Evolutionary conservation across 2,888 invertebrate genomes (phyloP), one percentile per base, ranked within the genome.

Genomic region (Proisotoma minuta): DNA sequence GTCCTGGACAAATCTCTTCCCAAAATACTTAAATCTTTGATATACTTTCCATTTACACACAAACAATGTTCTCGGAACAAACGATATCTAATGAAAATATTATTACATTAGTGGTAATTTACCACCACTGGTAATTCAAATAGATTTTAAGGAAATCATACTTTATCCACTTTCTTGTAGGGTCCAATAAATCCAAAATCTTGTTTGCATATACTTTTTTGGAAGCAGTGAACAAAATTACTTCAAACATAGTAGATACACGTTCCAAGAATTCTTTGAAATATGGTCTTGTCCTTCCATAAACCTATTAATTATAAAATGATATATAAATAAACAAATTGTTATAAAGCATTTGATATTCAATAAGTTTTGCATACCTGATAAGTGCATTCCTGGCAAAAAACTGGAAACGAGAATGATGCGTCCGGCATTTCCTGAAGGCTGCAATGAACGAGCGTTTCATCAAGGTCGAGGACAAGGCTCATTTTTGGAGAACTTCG

Each of bases 181-280:
- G 92, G 78, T 97, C 96, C 47, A 97, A 81, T 59, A 96, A 80
- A 81, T 97, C 93, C 75, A 96, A 83, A 70, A 97, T 82, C 71
- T 94, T 87, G 78, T 96, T 93, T 0, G 96, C 96, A 77, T 96
- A 97, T 49, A 96, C 92, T 53, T 93, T 84, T 80, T 96, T 96
- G 76, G 92, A 92, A 47, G 96, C 96, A 0, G 96, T 97, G 82
- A 97, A 97, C 60, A 96, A 80, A 58, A 95, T 94, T 24, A 96
- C 93, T 79, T 96, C 95, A 79, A 90, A 96, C 64, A 88, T 77
- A 5, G 88, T 84, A 0, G 93, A 90, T 40, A 94, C 89, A 63
- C 87, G 85, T 74, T 94, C 89, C 73, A 97, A 83, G 79, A 97
- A 97, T 80, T 95, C 93, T 8, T 87, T 85, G 79, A 95, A 92